These are phyloP conservation scores for Paedocypris micromegethes DNA, from an alignment of 2,797 vertebrate genomes.

Conservation along the genomic window DNA sequence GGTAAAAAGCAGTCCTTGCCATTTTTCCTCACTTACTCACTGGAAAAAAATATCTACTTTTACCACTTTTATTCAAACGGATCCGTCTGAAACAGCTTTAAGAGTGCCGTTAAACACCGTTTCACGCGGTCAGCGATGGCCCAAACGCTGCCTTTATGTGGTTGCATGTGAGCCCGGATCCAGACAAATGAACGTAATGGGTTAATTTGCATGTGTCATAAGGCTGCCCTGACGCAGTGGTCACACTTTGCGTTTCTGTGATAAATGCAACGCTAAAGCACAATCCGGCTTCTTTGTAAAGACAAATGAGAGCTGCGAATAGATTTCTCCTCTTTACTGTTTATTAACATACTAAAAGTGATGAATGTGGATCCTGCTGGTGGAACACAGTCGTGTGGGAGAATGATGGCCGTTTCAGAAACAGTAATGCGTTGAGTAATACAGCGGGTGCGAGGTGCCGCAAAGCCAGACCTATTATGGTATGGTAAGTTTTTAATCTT, in stretches of 20 bases:
- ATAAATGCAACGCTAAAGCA: constrained; percentile 69
- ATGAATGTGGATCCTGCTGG: constrained; percentile 69
- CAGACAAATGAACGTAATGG: constrained; percentile 58
- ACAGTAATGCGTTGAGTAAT: constrained; percentile 71
- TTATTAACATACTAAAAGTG: constrained; percentile 77
- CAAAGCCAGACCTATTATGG: constrained; percentile 73
- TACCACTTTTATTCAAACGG: constrained; percentile 51
- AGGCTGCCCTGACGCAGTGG: constrained; percentile 57
- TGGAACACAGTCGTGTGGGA: constrained; percentile 66
- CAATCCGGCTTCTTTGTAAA: constrained; percentile 70
- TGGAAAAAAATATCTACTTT: constrained; percentile 15
- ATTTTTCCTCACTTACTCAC: too few relatives aligned
- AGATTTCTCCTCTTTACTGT: constrained; percentile 70
- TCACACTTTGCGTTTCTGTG: constrained; percentile 58
- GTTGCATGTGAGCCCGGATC: constrained; percentile 52
- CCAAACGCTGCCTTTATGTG: constrained; percentile 53
- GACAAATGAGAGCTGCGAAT: constrained; percentile 73
- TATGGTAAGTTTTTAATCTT: constrained; percentile 72
- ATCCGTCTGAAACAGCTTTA: constrained; percentile 52
- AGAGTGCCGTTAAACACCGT: constrained; percentile 55
- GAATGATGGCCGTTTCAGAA: constrained; percentile 73
- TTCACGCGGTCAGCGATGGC: constrained; percentile 58
- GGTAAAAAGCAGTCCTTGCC: too few relatives aligned
- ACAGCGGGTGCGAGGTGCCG: constrained; percentile 68
- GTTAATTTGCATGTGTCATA: constrained; percentile 57